A percentile compares a stretch with the other conserved stretches of the same genome.
phyloP scores from a whole-genome alignment of 2,797 vertebrate species.

The Etheostoma perlongum region DNA sequence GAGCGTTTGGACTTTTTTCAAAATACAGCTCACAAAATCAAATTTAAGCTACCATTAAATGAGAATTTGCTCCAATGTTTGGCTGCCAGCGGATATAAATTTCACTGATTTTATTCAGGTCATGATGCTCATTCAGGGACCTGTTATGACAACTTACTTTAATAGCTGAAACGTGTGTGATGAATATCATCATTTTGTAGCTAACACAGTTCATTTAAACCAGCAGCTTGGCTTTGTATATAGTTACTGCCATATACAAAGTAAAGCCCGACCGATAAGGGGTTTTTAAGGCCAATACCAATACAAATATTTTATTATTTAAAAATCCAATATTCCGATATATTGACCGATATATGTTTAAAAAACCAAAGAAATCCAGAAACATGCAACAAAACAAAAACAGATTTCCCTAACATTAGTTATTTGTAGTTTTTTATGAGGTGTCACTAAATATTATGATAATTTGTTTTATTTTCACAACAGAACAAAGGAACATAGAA shows the following conservation, averaged over 20 bases:
- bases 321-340: too few relatives aligned
- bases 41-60: conserved; percentile 21
- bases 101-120: background rate
- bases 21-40: conserved; percentile 21
- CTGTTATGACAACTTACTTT: background rate
- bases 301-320: too few relatives aligned
- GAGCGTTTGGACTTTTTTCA: conserved; percentile 31
- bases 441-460: too few relatives aligned
- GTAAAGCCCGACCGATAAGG: too few relatives aligned
- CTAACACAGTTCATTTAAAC: background rate
- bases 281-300: too few relatives aligned
- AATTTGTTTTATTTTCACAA: too few relatives aligned
- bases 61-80: background rate
- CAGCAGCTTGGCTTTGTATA: background rate
- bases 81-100: background rate
- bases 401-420: too few relatives aligned
- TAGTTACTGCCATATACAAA: background rate
- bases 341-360: too few relatives aligned
- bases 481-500: too few relatives aligned
- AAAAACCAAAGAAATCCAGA: too few relatives aligned
- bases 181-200: conserved; percentile 1
- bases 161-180: background rate
- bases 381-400: too few relatives aligned
- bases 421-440: too few relatives aligned
- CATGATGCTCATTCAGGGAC: background rate